phyloP scores from a whole-genome alignment of 1,140 invertebrate genomes.

The Listronotus bonariensis region DNA sequence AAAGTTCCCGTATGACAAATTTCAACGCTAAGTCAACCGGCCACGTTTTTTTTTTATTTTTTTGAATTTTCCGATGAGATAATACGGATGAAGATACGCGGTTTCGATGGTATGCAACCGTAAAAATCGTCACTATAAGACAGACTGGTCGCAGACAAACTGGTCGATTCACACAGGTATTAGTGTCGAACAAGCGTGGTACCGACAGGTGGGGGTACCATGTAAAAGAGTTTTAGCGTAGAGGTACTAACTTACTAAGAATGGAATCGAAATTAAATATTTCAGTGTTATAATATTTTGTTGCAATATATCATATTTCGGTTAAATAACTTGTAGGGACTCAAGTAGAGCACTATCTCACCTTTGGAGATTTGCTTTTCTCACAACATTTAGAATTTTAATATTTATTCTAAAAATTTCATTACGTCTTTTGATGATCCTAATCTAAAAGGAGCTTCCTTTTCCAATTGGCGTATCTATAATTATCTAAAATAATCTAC shows the following conservation, averaged over 20 bases:
- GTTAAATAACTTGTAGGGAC: too few species aligned
- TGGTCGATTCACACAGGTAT: conserved; percentile 29
- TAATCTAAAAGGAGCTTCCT: too few species aligned
- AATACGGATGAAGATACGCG: conserved; percentile 6
- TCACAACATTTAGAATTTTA: too few species aligned
- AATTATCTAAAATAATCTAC: too few species aligned
- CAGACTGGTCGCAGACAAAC: conserved; percentile 30
- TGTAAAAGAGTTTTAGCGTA: conserved; percentile 20
- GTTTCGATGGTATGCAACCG: conserved; percentile 8
- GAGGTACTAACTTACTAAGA: background rate
- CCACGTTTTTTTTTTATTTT: background rate
- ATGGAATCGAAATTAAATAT: too few species aligned
- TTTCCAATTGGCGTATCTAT: too few species aligned
- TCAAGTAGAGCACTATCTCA: too few species aligned
- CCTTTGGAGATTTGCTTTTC: too few species aligned
- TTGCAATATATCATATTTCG: too few species aligned
- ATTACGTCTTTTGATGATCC: too few species aligned
- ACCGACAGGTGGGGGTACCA: conserved; percentile 36
- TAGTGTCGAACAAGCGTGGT: conserved; percentile 27
- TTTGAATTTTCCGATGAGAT: conserved; percentile 8
- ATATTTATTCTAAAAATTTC: too few species aligned
- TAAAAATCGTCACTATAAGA: conserved; percentile 23
- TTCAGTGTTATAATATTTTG: too few species aligned
- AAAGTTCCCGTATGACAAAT: background rate
- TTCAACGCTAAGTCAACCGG: background rate